Evolutionary conservation across 1,140 invertebrate species (phyloP).

Genomic region (Solenopsis invicta): DNA sequence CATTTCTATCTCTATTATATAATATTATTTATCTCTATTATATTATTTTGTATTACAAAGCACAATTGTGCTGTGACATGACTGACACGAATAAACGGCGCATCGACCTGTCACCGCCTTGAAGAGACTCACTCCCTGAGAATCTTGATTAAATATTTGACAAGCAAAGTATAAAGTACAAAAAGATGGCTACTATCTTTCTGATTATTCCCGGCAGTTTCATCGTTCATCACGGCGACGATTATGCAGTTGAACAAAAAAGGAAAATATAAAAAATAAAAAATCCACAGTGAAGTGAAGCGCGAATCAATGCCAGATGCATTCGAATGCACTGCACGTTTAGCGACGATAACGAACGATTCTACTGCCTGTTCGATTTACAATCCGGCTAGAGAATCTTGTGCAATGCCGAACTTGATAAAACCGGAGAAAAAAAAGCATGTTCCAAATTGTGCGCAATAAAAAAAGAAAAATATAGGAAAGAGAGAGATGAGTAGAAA

Average conservation of each 20-base stretch:
- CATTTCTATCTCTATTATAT: neutral
- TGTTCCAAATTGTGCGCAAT: neutral
- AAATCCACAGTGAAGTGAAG: neutral
- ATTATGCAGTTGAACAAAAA: conserved; percentile 11
- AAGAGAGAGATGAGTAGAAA: too few relatives aligned
- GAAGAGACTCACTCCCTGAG: neutral
- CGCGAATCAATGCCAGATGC: neutral
- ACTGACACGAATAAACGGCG: conserved; percentile 17
- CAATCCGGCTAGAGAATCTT: neutral
- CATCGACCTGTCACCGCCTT: neutral
- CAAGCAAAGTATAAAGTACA: conserved; percentile 56
- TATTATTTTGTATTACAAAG: neutral
- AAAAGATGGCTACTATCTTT: neutral
- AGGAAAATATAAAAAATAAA: neutral
- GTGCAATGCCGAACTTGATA: neutral
- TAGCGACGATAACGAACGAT: conserved; percentile 24
- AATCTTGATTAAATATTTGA: conserved; percentile 59
- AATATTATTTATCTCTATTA: neutral
- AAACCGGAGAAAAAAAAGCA: neutral
- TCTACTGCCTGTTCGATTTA: neutral
- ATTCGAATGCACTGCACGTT: neutral
- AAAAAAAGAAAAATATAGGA: neutral
- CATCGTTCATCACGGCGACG: neutral
- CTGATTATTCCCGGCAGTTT: neutral
- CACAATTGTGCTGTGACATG: neutral